These are phyloP conservation scores for Platycercus adscitus DNA, from an alignment of 2,113 vertebrate genomes.

Conservation along the genomic window DNA sequence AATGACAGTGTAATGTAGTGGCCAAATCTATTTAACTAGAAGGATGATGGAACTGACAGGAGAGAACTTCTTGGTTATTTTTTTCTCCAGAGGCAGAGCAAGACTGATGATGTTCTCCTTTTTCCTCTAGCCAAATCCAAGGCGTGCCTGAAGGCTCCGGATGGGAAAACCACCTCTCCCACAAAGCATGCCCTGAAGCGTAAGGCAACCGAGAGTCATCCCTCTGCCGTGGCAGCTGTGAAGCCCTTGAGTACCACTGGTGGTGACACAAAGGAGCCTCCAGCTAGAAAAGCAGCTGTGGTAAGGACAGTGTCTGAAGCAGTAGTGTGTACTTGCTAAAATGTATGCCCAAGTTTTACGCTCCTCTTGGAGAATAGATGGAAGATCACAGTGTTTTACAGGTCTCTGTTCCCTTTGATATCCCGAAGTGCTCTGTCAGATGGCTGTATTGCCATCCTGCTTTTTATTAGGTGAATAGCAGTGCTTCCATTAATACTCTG, in stretches of 20 bases:
- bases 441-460: background rate
- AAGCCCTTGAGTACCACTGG: slow-evolving; percentile 79
- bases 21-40: background rate
- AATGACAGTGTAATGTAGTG: background rate
- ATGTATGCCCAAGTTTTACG: background rate
- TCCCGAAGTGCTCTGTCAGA: rapidly evolving
- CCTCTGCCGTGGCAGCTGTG: slow-evolving; percentile 87
- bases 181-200: slow-evolving; percentile 79
- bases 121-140: slow-evolving; percentile 82
- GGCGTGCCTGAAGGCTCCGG: slow-evolving; percentile 85
- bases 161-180: slow-evolving; percentile 77
- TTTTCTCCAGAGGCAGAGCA: background rate
- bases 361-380: background rate
- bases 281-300: slow-evolving; percentile 54
- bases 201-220: slow-evolving; percentile 66
- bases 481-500: rapidly evolving
- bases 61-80: background rate
- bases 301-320: slow-evolving; percentile 36
- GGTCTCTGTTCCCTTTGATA: background rate
- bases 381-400: rapidly evolving
- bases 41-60: no score
- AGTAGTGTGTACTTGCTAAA: background rate
- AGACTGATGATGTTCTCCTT: background rate
- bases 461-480: background rate
- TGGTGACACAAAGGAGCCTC: background rate